Base-by-base conservation (phyloP, 2,888 invertebrate genomes). In the Tipula vernalis region DNA sequence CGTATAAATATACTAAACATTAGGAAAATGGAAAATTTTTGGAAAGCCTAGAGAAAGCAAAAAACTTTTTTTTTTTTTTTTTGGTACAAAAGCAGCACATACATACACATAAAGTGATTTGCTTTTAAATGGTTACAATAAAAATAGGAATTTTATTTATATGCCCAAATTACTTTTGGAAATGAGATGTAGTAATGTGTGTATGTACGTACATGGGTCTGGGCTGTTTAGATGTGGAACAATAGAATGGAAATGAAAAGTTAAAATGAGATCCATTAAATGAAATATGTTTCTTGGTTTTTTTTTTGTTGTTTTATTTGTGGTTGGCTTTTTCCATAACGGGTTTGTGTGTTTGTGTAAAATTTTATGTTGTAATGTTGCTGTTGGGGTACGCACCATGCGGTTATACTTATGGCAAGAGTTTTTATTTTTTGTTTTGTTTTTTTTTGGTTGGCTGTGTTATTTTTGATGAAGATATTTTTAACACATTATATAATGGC, bases 211-310 rank as follows among this genome's bases (percentile, higher is more conserved):
- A 71, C 28, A 28, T 71, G 71, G 71, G 71, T 28, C 71, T 71
- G 71, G 51, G 39, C 51, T 15, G 15, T 15, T 57, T 57, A 57
- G 28, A 28, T 71, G 28, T 71, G 71, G 71, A 71, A 71, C 71
- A 71, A 71, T 28, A 28, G 71, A 71, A 71, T 71, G 71, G 13
- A 71, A 71, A 71, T 71, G 71, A 71, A 71, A 71, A 71, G 71
- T 71, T 71, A 71, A 71, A 71, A 71, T 71, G 71, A 71, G 71
- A 71, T 71, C 71, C 71, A 71, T 71, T 71, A 71, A 71, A 71
- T 71, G 71, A 71, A 71, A 71, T 71, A 71, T 71, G 71, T 71
- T 71, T 71, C 71, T 71, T 71, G 71, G 28, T 71, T 71, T 71
- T 71, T 71, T 15, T 57, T 57, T 28, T 28, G 4, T 71, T 71